Evolutionary conservation across 2,113 vertebrate genomes (phyloP), one percentile per base, ranked within the genome.

Genomic region (Agelaius phoeniceus): DNA sequence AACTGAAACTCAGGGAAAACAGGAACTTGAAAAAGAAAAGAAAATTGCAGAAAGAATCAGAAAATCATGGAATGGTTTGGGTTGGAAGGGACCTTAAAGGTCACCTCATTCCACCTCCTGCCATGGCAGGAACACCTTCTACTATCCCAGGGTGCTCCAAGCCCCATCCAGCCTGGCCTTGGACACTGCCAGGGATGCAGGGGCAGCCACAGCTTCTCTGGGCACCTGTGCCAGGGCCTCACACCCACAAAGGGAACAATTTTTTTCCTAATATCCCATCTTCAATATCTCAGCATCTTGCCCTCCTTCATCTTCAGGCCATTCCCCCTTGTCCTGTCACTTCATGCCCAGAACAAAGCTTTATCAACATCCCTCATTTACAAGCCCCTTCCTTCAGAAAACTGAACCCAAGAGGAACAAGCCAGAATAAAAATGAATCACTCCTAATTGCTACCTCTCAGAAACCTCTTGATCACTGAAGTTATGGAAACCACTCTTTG

Each of bases 91-190:
- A 35, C 6, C 4, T 69, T 43, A 10, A 41, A 83, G 35, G 2
- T 13, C 55, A 49, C 15, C 18, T 13, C 3, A 2, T 49, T 15
- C n/a, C 46, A 59, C 0, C 23, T 37, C 6, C 19, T 89, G 39
- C 54, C 78, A 33, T 26, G 20, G 19, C 39, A 83, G 24, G 26
- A 39, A 55, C 41, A 69, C 30, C 5, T 77, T 0, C 72, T 57
- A 23, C 27, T 7, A 0, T 2, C 26, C 26, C 79, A 48, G 46
- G 39, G 0, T 68, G 39, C 20, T 48, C 87, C 46, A 5, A n/a
- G 17, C 35, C 8, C 59, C 0, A 0, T 13, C 51, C 67, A 67
- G 0, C 22, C 49, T 37, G 48, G 41, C 55, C 49, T 63, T 35
- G 79, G 41, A 0, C 79, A 55, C 27, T 37, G 0, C 18, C 63